Conservation (phyloP, 2,888 invertebrate species). For the Dynastes maya region DNA sequence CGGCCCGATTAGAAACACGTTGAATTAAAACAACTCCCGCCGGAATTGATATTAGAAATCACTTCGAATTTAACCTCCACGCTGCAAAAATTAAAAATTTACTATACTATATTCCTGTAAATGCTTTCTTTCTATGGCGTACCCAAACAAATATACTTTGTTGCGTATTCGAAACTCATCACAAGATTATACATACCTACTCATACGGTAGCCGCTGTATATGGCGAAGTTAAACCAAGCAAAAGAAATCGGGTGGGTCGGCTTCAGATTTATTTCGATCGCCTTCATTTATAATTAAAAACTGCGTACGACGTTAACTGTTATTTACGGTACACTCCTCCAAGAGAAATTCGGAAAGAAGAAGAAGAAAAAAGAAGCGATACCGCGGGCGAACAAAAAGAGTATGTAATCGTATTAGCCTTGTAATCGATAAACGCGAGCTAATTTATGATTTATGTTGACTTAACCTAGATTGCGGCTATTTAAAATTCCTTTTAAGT, state of each 20-base stretch:
- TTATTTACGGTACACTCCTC: conserved; percentile 37
- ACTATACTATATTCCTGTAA: no score
- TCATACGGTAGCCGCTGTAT: background rate
- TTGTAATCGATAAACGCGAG: conserved; percentile 21
- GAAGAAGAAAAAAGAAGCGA: conserved; percentile 17
- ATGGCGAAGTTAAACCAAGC: conserved; percentile 4
- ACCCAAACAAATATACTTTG: no score
- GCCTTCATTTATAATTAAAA: conserved; percentile 32
- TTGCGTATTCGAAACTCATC: no score
- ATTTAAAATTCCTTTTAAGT: conserved; percentile 24
- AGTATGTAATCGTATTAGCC: conserved; percentile 21
- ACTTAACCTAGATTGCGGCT: background rate
- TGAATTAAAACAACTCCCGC: no score
- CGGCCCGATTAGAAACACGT: no score
- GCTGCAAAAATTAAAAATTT: no score
- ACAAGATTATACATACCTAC: background rate
- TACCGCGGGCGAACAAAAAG: conserved; percentile 22
- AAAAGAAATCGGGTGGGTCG: conserved; percentile 18
- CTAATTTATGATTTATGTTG: conserved; percentile 21
- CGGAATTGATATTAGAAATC: no score
- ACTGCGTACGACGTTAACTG: conserved; percentile 30
- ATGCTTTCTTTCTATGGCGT: no score
- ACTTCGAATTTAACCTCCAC: no score
- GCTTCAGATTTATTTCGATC: conserved; percentile 18
- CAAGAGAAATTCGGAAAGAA: conserved; percentile 31